These are phyloP conservation scores for Tolypeutes matacus DNA, from an alignment of 2,797 vertebrate species.

Conservation along the genomic window DNA sequence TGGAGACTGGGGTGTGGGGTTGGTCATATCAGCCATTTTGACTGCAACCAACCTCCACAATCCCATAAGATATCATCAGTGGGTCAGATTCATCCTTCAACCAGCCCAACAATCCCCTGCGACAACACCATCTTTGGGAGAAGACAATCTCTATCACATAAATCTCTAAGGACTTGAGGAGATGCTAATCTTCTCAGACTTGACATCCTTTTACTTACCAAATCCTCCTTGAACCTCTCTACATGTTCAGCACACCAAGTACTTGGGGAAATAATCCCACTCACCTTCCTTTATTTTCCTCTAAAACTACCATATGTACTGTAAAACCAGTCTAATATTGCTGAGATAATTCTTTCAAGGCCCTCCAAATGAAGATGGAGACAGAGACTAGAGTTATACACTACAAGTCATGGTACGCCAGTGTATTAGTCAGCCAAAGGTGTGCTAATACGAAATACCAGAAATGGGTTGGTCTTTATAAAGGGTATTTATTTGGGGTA, in stretches of 20 bases:
- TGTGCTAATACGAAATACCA: too few species aligned
- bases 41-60: not conserved
- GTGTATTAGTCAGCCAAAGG: too few species aligned
- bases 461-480: too few species aligned
- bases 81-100: not conserved
- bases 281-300: conserved; percentile 61
- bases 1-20: not conserved
- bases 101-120: not conserved
- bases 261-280: conserved; percentile 45
- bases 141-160: not conserved
- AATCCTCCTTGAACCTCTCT: conserved; percentile 28
- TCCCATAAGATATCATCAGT: not conserved
- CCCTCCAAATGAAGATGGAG: conserved; percentile 47
- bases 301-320: conserved; percentile 61
- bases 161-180: conserved; percentile 12
- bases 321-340: conserved; percentile 64
- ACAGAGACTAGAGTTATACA: too few species aligned
- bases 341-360: conserved; percentile 60
- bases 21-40: not conserved
- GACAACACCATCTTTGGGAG: not conserved
- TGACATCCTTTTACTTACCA: not conserved
- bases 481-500: too few species aligned
- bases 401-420: not conserved
- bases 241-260: conserved; percentile 12
- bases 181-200: conserved; percentile 40